Evolutionary conservation across 2,888 invertebrate species (phyloP).

Genomic region (Drosophila prostipennis): DNA sequence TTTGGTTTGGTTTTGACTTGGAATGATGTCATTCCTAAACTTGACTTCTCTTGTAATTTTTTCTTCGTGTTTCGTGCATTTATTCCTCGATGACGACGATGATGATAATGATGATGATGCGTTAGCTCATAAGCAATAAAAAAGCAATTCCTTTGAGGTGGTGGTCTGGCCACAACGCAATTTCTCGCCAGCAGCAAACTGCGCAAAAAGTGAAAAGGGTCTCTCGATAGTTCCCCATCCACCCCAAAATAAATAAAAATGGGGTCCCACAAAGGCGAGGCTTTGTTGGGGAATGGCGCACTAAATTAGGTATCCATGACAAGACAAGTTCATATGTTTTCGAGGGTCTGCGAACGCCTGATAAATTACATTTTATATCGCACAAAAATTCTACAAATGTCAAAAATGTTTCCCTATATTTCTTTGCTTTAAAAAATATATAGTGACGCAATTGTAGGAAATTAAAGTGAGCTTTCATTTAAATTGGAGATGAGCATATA

Average conservation of each 20-base stretch:
- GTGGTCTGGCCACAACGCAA: conserved; percentile 36
- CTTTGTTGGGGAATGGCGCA: conserved; percentile 44
- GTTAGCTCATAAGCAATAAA: conserved; percentile 60
- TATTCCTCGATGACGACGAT: conserved; percentile 29
- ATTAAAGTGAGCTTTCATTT: neutral
- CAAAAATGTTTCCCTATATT: neutral
- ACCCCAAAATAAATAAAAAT: conserved; percentile 9
- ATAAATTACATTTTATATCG: conserved; percentile 18
- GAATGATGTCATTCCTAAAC: conserved; percentile 74
- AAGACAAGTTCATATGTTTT: conserved; percentile 15
- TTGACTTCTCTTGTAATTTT: conserved; percentile 57
- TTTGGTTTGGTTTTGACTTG: conserved; percentile 6
- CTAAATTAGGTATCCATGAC: conserved; percentile 26
- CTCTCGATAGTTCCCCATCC: conserved; percentile 19
- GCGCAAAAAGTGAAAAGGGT: conserved; percentile 44
- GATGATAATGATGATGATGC: conserved; percentile 38
- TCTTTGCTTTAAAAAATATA: neutral
- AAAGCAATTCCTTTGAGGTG: conserved; percentile 63
- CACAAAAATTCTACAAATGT: conserved; percentile 1
- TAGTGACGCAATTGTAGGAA: conserved; percentile 1
- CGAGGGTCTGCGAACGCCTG: conserved; percentile 1
- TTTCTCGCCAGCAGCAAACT: conserved; percentile 38
- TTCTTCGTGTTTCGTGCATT: conserved; percentile 39
- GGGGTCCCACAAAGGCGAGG: conserved; percentile 38
- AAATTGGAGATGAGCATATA: neutral